These are phyloP conservation scores for Phoebastria nigripes DNA, from an alignment of 2,797 vertebrate genomes.

Conservation along the genomic window DNA sequence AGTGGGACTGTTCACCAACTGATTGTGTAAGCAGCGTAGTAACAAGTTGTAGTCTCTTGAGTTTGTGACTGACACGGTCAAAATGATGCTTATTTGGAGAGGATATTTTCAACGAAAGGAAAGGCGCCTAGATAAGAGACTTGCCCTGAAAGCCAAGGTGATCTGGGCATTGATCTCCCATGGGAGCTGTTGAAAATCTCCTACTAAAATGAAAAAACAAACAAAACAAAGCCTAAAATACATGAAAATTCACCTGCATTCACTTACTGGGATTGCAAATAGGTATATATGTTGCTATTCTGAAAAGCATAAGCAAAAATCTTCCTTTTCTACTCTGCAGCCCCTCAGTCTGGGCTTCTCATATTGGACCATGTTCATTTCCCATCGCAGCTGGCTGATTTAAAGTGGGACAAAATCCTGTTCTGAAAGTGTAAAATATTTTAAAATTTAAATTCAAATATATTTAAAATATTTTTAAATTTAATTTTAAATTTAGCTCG, in stretches of 20 bases:
- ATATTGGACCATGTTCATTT: background rate
- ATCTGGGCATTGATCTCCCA: background rate
- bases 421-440: background rate
- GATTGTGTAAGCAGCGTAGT: background rate
- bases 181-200: background rate
- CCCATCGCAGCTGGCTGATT: background rate
- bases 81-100: background rate
- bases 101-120: background rate
- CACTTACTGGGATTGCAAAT: background rate
- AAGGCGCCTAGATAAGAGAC: fast-evolving
- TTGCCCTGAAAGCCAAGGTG: background rate
- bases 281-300: background rate
- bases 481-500: background rate
- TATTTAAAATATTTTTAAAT: background rate
- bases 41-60: background rate
- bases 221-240: background rate
- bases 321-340: background rate
- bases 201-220: background rate
- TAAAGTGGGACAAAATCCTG: background rate
- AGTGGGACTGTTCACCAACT: background rate
- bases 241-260: background rate
- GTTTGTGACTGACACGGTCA: fast-evolving
- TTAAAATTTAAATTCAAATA: background rate
- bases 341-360: background rate
- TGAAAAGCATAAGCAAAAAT: background rate